These are phyloP conservation scores for Enteromius radiatus DNA, from an alignment of 2,797 vertebrate genomes.

Conservation along the genomic window DNA sequence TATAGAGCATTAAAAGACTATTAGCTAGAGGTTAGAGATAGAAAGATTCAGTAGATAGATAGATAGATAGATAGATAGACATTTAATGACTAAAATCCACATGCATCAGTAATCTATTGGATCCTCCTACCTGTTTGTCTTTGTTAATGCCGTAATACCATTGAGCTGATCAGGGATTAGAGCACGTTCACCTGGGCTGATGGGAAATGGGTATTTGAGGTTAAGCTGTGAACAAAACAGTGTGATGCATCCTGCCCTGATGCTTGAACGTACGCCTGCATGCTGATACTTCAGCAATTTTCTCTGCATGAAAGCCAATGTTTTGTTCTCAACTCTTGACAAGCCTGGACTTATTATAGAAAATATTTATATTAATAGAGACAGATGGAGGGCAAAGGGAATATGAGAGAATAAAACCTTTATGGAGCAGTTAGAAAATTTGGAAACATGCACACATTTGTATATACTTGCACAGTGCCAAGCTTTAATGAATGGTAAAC, in stretches of 20 bases:
- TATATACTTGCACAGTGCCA: neutral
- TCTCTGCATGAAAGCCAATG: slow-evolving; percentile 3
- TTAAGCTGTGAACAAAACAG: slow-evolving; percentile 51
- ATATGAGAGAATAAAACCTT: slow-evolving; percentile 21
- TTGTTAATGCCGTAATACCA: slow-evolving; percentile 57
- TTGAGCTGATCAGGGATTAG: slow-evolving; percentile 53
- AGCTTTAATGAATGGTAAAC: slow-evolving; percentile 16
- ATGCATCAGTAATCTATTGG: slow-evolving; percentile 40
- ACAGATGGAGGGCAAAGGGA: slow-evolving; percentile 18
- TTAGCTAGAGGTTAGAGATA: neutral
- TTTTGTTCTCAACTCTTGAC: slow-evolving; percentile 21
- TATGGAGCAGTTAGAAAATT: slow-evolving; percentile 1
- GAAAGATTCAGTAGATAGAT: neutral
- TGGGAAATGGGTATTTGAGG: slow-evolving; percentile 52
- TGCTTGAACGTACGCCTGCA: slow-evolving; percentile 21
- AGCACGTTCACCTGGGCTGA: slow-evolving; percentile 47
- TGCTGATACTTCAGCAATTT: slow-evolving; percentile 22
- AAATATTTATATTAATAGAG: slow-evolving; percentile 22
- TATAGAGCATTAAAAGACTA: neutral
- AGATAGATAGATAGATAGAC: neutral
- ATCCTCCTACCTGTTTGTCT: slow-evolving; percentile 50
- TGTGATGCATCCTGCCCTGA: slow-evolving; percentile 35
- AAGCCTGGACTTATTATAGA: slow-evolving; percentile 7
- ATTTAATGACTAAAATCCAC: neutral
- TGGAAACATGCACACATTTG: neutral